Evolutionary conservation across 2,113 vertebrate genomes (phyloP).

Genomic region (Ivindomyrus marchei): DNA sequence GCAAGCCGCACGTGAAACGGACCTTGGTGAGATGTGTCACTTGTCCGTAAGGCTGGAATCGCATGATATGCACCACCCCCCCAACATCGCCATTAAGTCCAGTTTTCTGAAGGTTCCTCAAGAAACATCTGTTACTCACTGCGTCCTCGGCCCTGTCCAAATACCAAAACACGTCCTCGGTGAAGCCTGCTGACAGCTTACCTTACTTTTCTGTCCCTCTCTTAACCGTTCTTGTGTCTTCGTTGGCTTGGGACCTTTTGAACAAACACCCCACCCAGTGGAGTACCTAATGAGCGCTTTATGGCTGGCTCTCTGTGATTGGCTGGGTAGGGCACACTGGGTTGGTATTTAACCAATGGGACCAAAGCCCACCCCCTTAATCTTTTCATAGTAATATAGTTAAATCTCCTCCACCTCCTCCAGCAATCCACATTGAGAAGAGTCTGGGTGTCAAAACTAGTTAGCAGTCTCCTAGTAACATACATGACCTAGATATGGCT

Average conservation of each 20-base stretch:
- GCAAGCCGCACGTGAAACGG: neutral
- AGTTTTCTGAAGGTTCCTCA: neutral
- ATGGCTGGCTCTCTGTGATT: constrained; percentile 49
- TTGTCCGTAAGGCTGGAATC: neutral
- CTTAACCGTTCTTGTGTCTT: constrained; percentile 27
- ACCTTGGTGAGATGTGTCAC: neutral
- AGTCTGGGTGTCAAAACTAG: constrained; percentile 20
- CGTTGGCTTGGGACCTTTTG: constrained; percentile 42
- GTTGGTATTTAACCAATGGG: constrained; percentile 48
- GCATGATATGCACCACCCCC: too few relatives aligned
- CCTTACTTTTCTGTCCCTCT: constrained; percentile 30
- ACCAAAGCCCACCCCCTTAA: constrained; percentile 60
- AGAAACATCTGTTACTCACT: neutral
- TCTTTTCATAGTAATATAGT: constrained; percentile 55
- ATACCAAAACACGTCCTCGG: neutral
- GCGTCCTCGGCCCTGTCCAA: neutral
- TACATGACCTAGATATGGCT: constrained; percentile 17
- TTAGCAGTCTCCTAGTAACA: constrained; percentile 16
- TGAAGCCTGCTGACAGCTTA: neutral
- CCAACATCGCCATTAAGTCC: neutral
- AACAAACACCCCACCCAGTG: constrained; percentile 50
- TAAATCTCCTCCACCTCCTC: constrained; percentile 51
- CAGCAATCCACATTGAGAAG: constrained; percentile 16
- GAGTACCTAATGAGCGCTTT: constrained; percentile 36
- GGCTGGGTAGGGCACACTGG: constrained; percentile 45